phyloP scores from a whole-genome alignment of 2,888 invertebrate genomes.

The Byasa hedistus region DNA sequence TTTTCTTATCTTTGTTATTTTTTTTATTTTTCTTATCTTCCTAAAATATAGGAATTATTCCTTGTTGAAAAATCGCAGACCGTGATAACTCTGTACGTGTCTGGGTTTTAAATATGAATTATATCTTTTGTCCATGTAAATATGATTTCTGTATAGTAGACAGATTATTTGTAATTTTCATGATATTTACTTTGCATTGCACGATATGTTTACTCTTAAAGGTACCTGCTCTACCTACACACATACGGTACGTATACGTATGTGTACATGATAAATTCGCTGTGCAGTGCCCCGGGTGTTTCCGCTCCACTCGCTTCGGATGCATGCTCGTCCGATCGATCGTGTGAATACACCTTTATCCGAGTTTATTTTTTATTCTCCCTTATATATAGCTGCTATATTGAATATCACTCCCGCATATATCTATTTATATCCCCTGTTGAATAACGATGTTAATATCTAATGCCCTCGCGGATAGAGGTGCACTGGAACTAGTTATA shows the following conservation, averaged over 20 bases:
- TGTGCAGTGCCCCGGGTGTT: constrained; percentile 64
- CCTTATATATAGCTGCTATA: constrained; percentile 44
- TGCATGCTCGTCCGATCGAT: constrained; percentile 67
- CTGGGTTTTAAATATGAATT: too few relatives aligned
- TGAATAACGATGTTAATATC: neutral
- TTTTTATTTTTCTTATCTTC: too few relatives aligned
- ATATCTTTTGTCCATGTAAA: too few relatives aligned
- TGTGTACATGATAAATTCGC: constrained; percentile 65
- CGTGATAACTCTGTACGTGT: too few relatives aligned
- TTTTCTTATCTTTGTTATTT: too few relatives aligned
- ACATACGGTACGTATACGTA: constrained; percentile 42
- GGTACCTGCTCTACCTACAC: constrained; percentile 38
- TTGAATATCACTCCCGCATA: constrained; percentile 32
- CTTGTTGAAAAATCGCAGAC: too few relatives aligned
- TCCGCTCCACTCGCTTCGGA: constrained; percentile 69
- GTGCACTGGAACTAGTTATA: too few relatives aligned
- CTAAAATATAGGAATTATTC: too few relatives aligned
- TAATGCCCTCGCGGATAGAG: too few relatives aligned
- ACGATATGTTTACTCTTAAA: constrained; percentile 46
- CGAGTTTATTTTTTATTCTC: constrained; percentile 54
- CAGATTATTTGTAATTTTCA: neutral
- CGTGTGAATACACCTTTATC: constrained; percentile 68
- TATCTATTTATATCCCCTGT: neutral
- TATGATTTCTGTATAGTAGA: neutral
- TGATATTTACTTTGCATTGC: constrained; percentile 20